Evolutionary conservation across 2,888 invertebrate species (phyloP).

Genomic region (Tenthredo livida): DNA sequence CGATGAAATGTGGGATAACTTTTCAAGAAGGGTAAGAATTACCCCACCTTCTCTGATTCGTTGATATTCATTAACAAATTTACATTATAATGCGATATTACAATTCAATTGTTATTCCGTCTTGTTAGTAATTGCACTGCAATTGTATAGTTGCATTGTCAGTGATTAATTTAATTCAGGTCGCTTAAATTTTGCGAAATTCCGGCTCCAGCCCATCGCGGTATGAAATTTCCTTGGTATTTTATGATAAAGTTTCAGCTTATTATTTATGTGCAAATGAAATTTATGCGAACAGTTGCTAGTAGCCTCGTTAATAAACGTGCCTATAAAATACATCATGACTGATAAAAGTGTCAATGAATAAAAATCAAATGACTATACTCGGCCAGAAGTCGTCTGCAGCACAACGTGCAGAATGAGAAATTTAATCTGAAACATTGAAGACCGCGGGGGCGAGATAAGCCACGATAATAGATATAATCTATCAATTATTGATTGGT

Average conservation of each 20-base stretch:
- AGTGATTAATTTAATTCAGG: background rate
- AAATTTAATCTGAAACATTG: background rate
- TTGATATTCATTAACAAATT: background rate
- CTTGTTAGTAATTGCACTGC: no score
- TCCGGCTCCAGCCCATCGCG: background rate
- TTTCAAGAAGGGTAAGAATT: background rate
- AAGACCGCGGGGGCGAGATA: background rate
- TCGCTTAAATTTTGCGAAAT: background rate
- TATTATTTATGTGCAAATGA: background rate
- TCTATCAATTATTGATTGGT: background rate
- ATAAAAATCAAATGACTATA: background rate
- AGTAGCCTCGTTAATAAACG: background rate
- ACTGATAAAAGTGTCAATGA: background rate
- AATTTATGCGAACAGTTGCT: background rate
- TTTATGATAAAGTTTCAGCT: background rate
- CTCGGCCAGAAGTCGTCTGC: background rate
- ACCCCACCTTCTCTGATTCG: background rate
- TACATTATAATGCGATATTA: background rate
- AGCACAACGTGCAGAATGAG: background rate
- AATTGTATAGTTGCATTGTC: background rate
- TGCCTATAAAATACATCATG: background rate
- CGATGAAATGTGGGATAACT: background rate
- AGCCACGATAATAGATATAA: background rate
- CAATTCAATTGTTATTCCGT: no score
- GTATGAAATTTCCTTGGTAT: background rate